Evolutionary conservation across 2,797 vertebrate species (phyloP), one percentile per base, ranked within the genome.

Genomic region (Prionace glauca): DNA sequence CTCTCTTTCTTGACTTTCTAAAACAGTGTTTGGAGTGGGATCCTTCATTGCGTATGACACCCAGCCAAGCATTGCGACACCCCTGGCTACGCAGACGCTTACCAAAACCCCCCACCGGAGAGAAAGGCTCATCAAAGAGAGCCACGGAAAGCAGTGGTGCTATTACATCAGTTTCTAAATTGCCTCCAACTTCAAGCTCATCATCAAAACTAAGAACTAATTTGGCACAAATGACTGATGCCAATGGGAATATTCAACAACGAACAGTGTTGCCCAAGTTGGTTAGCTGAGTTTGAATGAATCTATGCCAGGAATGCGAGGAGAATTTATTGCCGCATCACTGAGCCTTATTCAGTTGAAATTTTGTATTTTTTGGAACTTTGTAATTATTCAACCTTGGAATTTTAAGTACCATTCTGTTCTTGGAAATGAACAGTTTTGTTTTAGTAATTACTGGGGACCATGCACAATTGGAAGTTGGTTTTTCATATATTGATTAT

Each of bases 11-110:
- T 96, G 99, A 99, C 98, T 99, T 99, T 97, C 98, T 99, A 72
- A 99, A 99, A 97, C 99, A 99, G 97, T 99, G 99, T 98, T 98
- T 99, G 97, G 99, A 99, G 96, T 99, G 99, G 99, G 99, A 99
- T 98, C 98, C 99, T 1, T 96, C 97, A 8, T 96, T 98, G 95
- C 98, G 99, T 95, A 99, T 99, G 98, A 99, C 98, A 29, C 99
- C 99, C 12, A 98, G 98, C 97, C 99, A 99, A 97, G 99, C 99
- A 62, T 97, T 99, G 56, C 98, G 99, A 95, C 99, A 99, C 96
- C 98, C 98, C 65, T 99, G 99, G 99, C 98, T 99, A 88, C 97
- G 99, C 97, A 98, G 99, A 97, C 98, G 99, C 56, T 98, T 99
- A 97, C 99, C 99, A 96, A 99, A 99, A 96, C 99, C 99, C 95